A percentile compares a stretch with the other conserved stretches of the same genome.
phyloP scores from a whole-genome alignment of 37 sponge, comb jelly and placozoan genomes.

The Cliona cf. orientalis region DNA sequence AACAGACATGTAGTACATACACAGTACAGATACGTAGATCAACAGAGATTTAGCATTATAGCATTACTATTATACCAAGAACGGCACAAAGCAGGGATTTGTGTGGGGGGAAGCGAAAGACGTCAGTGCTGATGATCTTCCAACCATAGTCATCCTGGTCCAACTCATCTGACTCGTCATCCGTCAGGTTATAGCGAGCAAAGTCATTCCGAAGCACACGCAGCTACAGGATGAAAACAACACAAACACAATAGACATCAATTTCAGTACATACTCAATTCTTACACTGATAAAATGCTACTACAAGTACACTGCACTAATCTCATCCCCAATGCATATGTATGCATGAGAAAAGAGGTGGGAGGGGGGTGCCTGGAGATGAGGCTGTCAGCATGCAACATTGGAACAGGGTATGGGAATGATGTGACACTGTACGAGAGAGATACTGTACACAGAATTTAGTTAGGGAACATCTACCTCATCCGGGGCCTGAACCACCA shows the following conservation, averaged over 20 bases:
- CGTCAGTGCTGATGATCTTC: constrained; percentile 90
- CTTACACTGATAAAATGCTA: too few relatives aligned
- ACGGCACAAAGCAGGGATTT: constrained; percentile 78
- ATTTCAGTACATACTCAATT: too few relatives aligned
- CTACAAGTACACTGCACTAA: too few relatives aligned
- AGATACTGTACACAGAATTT: too few relatives aligned
- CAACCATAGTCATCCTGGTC: constrained; percentile 92
- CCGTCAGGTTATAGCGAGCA: constrained; percentile 80
- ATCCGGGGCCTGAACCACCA: too few relatives aligned
- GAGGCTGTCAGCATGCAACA: too few relatives aligned
- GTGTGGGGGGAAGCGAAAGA: constrained; percentile 86
- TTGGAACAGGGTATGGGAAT: neutral
- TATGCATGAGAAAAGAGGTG: neutral
- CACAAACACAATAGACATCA: constrained; percentile 12
- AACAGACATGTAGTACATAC: too few relatives aligned
- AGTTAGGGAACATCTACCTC: too few relatives aligned
- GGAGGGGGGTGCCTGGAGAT: too few relatives aligned
- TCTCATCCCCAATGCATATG: too few relatives aligned
- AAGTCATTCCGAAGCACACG: constrained; percentile 85
- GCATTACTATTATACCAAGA: constrained; percentile 48
- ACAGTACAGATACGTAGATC: neutral
- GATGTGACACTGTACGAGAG: neutral
- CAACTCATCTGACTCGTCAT: constrained; percentile 70
- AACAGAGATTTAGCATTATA: neutral
- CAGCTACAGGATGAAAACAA: constrained; percentile 34